Percentiles rank a stretch among this genome's conserved stretches.
These are phyloP conservation scores for Halyomorpha halys DNA, from an alignment of 1,140 invertebrate species.

Conservation along the genomic window DNA sequence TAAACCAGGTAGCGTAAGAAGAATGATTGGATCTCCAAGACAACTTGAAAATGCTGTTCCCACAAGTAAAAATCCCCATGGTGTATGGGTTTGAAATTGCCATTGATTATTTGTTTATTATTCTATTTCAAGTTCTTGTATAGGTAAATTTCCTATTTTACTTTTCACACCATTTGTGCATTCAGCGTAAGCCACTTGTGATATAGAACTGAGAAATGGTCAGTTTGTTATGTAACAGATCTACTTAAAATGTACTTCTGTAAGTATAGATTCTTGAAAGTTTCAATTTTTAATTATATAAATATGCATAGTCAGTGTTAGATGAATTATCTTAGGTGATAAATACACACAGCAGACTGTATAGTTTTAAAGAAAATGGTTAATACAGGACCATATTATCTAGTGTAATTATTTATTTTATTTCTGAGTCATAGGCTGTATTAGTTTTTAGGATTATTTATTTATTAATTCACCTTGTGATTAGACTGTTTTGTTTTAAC, in stretches of 20 bases:
- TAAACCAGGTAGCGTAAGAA: constrained; percentile 72
- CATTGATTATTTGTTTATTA: not conserved
- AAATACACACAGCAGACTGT: constrained; percentile 8
- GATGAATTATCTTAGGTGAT: not conserved
- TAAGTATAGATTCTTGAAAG: not conserved
- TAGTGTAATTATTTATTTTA: not conserved
- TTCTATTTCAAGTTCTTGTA: too few species aligned
- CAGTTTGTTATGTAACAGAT: not conserved
- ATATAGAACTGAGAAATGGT: not conserved
- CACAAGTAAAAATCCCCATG: constrained; percentile 89
- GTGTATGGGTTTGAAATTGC: constrained; percentile 74
- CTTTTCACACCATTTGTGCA: too few species aligned
- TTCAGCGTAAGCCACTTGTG: too few species aligned
- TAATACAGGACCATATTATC: not conserved
- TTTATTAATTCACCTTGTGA: constrained; percentile 11
- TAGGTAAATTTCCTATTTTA: too few species aligned
- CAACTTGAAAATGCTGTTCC: constrained; percentile 86
- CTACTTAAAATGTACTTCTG: not conserved
- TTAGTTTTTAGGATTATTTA: not conserved
- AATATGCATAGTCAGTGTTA: not conserved
- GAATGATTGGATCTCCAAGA: constrained; percentile 81
- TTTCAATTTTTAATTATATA: not conserved
- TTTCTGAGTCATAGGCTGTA: constrained; percentile 9
- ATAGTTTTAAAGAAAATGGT: constrained; percentile 9
- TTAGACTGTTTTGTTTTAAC: constrained; percentile 1